phyloP scores from a whole-genome alignment of 2,113 vertebrate genomes.

The Sporophila hypoxantha region DNA sequence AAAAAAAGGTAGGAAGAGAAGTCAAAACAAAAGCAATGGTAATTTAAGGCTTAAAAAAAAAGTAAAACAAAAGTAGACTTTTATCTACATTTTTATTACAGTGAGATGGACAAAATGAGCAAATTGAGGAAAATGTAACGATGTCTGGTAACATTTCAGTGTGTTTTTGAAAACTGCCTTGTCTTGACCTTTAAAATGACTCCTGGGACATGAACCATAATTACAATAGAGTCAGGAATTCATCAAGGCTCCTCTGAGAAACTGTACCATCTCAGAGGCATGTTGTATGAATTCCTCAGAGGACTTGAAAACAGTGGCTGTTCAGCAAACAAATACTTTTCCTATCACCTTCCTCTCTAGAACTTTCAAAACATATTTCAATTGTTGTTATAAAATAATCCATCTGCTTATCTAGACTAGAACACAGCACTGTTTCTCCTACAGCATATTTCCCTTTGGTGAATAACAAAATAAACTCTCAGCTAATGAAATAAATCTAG shows the following conservation, averaged over 20 bases:
- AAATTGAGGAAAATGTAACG: background rate
- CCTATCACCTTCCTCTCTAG: background rate
- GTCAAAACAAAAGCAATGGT: background rate
- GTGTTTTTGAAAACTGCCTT: background rate
- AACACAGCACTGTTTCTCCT: background rate
- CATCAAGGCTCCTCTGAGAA: background rate
- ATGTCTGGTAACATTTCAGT: background rate
- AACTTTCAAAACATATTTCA: background rate
- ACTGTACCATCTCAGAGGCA: background rate
- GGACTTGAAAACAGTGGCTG: background rate
- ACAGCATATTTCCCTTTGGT: background rate
- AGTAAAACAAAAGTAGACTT: background rate
- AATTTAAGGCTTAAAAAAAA: background rate
- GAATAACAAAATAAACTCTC: background rate
- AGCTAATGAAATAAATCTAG: background rate
- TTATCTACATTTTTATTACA: constrained; percentile 11
- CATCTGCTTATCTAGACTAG: background rate
- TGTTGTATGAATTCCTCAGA: background rate
- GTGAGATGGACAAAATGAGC: background rate
- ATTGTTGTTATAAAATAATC: background rate
- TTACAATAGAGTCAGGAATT: background rate
- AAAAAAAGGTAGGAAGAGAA: background rate
- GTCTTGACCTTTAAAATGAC: background rate
- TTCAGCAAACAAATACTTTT: background rate
- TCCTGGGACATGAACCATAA: background rate